These are phyloP conservation scores for Brenthis ino DNA, from an alignment of 2,888 invertebrate genomes.

Conservation along the genomic window DNA sequence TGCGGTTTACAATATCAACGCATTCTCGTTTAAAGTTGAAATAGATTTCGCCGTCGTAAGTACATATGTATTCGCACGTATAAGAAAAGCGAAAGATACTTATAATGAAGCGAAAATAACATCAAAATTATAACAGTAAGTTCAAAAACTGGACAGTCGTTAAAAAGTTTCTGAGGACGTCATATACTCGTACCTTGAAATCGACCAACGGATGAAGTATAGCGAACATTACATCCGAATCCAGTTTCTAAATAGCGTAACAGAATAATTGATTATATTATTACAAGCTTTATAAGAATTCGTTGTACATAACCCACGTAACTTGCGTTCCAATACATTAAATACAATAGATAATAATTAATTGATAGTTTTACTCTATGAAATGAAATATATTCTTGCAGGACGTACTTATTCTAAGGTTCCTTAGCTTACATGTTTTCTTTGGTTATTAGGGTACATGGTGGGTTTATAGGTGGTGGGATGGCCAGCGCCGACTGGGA, in stretches of 20 bases:
- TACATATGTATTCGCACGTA: not conserved
- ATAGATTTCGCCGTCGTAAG: not conserved
- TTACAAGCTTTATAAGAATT: conserved; percentile 37
- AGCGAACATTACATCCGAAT: conserved; percentile 31
- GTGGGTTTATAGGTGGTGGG: conserved; percentile 38
- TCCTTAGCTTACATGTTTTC: conserved; percentile 72
- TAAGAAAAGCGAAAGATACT: conserved; percentile 20
- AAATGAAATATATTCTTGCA: conserved; percentile 74
- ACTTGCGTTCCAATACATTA: conserved; percentile 39
- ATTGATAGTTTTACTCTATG: conserved; percentile 54
- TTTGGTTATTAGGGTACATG: conserved; percentile 47
- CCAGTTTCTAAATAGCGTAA: conserved; percentile 43
- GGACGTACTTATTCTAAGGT: conserved; percentile 54
- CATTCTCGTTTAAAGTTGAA: not conserved
- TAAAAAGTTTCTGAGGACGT: conserved; percentile 27
- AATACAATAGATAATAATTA: conserved; percentile 42
- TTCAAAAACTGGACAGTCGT: conserved; percentile 43
- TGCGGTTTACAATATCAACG: conserved; percentile 14
- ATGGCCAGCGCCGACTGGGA: conserved; percentile 52
- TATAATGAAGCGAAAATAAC: conserved; percentile 21
- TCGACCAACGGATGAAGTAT: conserved; percentile 23
- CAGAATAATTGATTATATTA: conserved; percentile 24
- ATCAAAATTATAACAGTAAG: conserved; percentile 17
- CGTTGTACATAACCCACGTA: conserved; percentile 72
- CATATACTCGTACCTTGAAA: conserved; percentile 17